Base-by-base conservation (phyloP, 92 coral and sea anemone genomes). In the Umimayanthus kanabou region DNA sequence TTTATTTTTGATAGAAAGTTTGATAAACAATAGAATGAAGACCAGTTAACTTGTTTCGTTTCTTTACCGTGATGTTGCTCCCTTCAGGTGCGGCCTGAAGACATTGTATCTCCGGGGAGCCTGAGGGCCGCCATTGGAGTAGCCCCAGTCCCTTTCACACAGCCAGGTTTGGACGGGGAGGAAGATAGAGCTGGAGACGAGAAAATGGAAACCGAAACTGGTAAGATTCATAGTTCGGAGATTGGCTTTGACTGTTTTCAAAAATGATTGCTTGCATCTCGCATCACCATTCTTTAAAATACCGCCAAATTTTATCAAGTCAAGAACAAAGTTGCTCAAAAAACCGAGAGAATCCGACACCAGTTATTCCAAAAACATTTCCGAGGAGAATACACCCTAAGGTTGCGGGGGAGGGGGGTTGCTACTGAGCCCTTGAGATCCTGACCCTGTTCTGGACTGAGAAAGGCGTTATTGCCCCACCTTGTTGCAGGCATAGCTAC, bases 81-180 rank as follows among this genome's bases (percentile, higher is more conserved):
- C 20, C 29, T 37, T 11, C 58, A 94, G 97, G 91, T 88, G 23
- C 92, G 91, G 22, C 99, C 99, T 6, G 93, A 91, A 87, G 95
- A 92, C 61, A 92, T 97, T 15, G 82, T 93, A 5, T 94, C 93
- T 22, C 86, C 87, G 0, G 98, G 88, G 72, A 90, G 95, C 69
- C 82, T 97, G 30, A 92, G 98, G 25, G 94, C 94, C 49, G 98
- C 99, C 39, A 92, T 94, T 84, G 99, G 99, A 42, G 93, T 97
- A 7, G 99, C 97, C 22, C 95, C 90, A n/a, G 91, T 96, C 18
- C 93, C 98, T n/a, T 25, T 50, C 25, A 78, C 82, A 1, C 58
- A 53, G 82, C 18, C 42, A 69, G 64, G 58, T 22, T 83, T 47
- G 49, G 78, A 69, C 22, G 53, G 40, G 66, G 64, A 69, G 30